Conservation (phyloP, 2,888 invertebrate species). For the Meganola albula region DNA sequence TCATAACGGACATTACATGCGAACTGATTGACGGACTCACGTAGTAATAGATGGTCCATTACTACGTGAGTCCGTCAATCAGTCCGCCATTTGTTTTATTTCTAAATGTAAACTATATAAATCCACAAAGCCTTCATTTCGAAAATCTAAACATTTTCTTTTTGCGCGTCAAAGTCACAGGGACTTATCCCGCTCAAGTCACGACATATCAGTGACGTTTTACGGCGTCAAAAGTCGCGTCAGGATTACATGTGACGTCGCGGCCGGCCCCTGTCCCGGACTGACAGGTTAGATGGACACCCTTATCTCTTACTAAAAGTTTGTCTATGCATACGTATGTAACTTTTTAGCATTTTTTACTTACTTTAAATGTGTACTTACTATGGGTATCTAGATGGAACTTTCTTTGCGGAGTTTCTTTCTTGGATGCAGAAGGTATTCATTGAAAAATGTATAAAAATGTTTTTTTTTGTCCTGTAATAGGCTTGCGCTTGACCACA, state of each 20-base stretch:
- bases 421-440: no score
- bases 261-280: slow-evolving; percentile 31
- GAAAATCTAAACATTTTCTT: slow-evolving; percentile 24
- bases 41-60: no score
- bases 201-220: slow-evolving; percentile 34
- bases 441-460: no score
- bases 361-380: slow-evolving; percentile 1
- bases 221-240: slow-evolving; percentile 35
- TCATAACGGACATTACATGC: no score
- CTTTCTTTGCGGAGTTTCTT: no score
- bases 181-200: slow-evolving; percentile 35
- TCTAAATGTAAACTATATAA: not conserved
- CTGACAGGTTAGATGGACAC: slow-evolving; percentile 36
- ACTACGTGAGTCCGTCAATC: no score
- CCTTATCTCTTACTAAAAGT: slow-evolving; percentile 34
- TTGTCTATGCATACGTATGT: slow-evolving; percentile 21
- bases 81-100: no score
- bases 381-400: no score
- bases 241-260: slow-evolving; percentile 34
- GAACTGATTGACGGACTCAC: no score
- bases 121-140: not conserved
- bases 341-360: slow-evolving; percentile 1
- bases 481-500: no score
- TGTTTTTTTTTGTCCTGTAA: no score
- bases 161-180: slow-evolving; percentile 28